Base-by-base conservation (phyloP, 2,888 invertebrate genomes). In the Macaria notata region DNA sequence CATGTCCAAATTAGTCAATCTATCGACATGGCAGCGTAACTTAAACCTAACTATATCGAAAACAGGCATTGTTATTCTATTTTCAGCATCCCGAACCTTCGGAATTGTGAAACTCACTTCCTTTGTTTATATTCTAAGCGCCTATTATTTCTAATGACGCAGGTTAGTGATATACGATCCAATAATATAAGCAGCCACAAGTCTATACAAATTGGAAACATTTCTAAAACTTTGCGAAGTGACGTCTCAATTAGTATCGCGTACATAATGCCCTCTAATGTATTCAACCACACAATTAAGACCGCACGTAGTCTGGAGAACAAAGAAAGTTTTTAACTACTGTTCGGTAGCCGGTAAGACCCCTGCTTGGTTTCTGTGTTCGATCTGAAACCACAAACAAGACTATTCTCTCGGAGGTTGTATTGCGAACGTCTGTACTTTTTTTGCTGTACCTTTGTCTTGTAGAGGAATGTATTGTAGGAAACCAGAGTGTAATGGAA, bases 381-480 rank as follows among this genome's bases (percentile, higher is more conserved):
- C 73, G 78, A 86, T 88, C 79, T 71, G 56, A 84, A 84, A 88
- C 88, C 88, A 86, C 88, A 88, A 85, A 88, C 83, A 86, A 75
- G 71, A 70, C 78, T 78, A 82, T 82, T 81, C 74, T 80, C 63
- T 54, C 57, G 55, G 67, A 64, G 71, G 62, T 65, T 65, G 69
- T 67, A 69, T n/a, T 62, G 66, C 65, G 63, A 65, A 75, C 68
- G 54, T 46, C 38, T 54, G n/a, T 61, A n/a, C n/a, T n/a, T n/a
- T n/a, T n/a, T n/a, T n/a, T 62, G 61, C 44, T 9, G 61, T 62
- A 61, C 41, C 68, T 82, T 81, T 83, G 73, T 82, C 73, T 73
- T 69, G 70, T 76, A 70, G 75, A 71, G 72, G 66, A 66, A 66
- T 73, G 52, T 69, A 83, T 88, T 88, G 86, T 87, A 79, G 70